Evolutionary conservation across 2,797 vertebrate species (phyloP).

Genomic region (Channallabes apus): DNA sequence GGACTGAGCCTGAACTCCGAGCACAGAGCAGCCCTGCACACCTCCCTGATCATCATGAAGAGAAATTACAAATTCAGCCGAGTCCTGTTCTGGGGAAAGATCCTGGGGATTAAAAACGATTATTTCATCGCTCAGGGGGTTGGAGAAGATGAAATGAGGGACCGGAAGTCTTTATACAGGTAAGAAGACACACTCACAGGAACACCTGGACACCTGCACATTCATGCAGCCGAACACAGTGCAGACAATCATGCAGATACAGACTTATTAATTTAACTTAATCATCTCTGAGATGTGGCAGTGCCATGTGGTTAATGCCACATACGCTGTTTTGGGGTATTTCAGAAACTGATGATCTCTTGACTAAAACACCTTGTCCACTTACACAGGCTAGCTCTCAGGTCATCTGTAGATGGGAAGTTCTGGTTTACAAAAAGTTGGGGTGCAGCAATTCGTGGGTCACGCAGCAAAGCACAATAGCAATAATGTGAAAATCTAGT

Average conservation of each 20-base stretch:
- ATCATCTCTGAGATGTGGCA: no score
- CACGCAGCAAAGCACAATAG: no score
- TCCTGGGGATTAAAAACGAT: conserved; percentile 78
- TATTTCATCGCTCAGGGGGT: conserved; percentile 89
- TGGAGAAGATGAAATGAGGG: conserved; percentile 77
- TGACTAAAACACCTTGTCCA: no score
- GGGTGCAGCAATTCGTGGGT: no score
- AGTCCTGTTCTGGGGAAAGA: conserved; percentile 89
- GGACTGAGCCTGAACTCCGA: conserved; percentile 80
- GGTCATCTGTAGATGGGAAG: no score
- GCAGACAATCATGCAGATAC: background rate
- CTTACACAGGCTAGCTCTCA: no score
- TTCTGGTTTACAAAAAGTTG: no score
- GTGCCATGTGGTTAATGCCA: background rate
- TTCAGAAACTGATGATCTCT: no score
- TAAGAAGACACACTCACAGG: conserved; percentile 52
- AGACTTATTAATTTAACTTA: no score
- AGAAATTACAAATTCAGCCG: conserved; percentile 83
- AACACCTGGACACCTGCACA: background rate
- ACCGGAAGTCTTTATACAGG: conserved; percentile 86
- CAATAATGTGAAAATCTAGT: no score
- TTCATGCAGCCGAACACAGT: background rate
- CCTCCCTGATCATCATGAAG: conserved; percentile 78
- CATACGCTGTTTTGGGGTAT: no score
- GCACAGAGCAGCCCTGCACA: conserved; percentile 77